phyloP scores from a whole-genome alignment of 2,113 vertebrate species.

The Mionectes macconnelli region DNA sequence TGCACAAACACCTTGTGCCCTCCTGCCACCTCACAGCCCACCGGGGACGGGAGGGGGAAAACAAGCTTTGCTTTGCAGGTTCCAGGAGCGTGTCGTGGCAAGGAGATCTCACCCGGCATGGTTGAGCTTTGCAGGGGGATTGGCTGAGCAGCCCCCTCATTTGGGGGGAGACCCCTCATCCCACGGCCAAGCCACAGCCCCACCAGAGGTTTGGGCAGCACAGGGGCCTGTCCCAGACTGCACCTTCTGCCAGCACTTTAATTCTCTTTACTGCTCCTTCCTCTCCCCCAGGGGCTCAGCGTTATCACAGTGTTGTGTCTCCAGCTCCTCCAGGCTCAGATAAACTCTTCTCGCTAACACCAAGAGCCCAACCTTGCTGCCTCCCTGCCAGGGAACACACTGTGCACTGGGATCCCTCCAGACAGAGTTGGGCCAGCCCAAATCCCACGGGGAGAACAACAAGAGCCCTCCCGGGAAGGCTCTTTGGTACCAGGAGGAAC shows the following conservation, averaged over 20 bases:
- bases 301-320: background rate
- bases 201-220: too few species aligned
- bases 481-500: background rate
- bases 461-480: background rate
- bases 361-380: background rate
- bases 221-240: background rate
- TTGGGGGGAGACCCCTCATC: background rate
- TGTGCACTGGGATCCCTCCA: background rate
- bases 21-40: background rate
- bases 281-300: background rate
- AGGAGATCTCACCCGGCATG: background rate
- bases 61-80: background rate
- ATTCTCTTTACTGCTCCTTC: background rate
- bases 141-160: too few species aligned
- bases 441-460: background rate
- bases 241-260: background rate
- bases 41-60: background rate
- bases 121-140: too few species aligned
- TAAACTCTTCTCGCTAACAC: accelerated
- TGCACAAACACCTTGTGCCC: background rate
- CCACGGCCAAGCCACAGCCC: too few species aligned
- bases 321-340: background rate
- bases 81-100: too few species aligned
- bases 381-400: background rate
- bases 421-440: background rate